Conservation (phyloP, 2,888 invertebrate genomes). For the Rhynchonema sp. region DNA sequence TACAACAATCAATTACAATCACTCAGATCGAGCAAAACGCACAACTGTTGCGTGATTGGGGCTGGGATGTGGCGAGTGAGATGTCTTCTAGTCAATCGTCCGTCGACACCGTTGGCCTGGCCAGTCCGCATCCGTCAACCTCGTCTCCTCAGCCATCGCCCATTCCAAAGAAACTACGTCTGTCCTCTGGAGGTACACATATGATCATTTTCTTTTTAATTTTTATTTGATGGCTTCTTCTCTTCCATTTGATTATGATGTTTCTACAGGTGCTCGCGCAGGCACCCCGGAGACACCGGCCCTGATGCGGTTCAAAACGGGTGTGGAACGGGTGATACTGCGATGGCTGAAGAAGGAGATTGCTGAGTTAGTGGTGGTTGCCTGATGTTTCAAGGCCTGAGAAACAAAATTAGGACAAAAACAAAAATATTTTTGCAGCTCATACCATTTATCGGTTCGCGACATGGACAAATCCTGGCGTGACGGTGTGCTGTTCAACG, state of each 20-base stretch:
- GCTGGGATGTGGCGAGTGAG: conserved; percentile 13
- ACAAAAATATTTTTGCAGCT: too few relatives aligned
- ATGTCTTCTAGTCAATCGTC: not conserved
- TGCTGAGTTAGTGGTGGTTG: conserved; percentile 11
- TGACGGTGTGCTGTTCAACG: conserved; percentile 24
- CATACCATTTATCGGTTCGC: conserved; percentile 9
- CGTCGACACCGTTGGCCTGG: conserved; percentile 6
- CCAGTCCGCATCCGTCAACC: conserved; percentile 2
- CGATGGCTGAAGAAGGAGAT: conserved; percentile 23
- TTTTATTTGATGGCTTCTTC: too few relatives aligned
- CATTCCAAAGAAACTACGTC: not conserved
- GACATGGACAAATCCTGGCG: conserved; percentile 26
- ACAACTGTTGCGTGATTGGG: conserved; percentile 21
- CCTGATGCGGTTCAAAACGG: conserved; percentile 2
- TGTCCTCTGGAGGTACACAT: not conserved
- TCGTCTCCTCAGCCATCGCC: not conserved
- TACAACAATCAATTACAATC: too few relatives aligned
- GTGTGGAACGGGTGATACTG: conserved; percentile 21
- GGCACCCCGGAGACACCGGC: not conserved
- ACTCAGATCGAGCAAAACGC: conserved; percentile 22
- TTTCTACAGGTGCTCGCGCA: not conserved
- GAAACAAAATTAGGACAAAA: not conserved
- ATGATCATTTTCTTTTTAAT: too few relatives aligned
- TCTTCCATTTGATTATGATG: too few relatives aligned
- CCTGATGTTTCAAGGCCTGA: not conserved